phyloP scores from a whole-genome alignment of 2,888 invertebrate genomes.

The Aproaerema taeniolella region DNA sequence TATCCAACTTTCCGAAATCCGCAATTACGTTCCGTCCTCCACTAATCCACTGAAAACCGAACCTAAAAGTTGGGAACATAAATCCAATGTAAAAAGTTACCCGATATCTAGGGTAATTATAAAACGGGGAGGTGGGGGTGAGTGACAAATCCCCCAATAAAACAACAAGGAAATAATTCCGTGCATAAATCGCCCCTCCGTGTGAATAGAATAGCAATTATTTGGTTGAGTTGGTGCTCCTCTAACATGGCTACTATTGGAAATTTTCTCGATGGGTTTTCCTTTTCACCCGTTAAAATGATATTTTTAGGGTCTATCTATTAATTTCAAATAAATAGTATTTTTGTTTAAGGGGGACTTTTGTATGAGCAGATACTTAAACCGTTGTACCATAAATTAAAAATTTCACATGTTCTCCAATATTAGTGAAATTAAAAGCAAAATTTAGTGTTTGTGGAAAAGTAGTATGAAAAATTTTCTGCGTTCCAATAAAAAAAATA shows the following conservation, averaged over 20 bases:
- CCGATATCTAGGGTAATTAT: constrained; percentile 70
- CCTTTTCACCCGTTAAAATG: no score
- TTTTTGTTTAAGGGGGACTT: no score
- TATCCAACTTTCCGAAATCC: constrained; percentile 37
- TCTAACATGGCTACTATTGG: constrained; percentile 29
- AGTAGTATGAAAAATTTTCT: no score
- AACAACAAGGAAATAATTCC: constrained; percentile 78
- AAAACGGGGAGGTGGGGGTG: constrained; percentile 51
- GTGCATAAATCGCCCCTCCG: constrained; percentile 68
- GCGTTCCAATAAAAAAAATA: no score
- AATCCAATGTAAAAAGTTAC: constrained; percentile 67
- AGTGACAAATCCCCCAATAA: constrained; percentile 76
- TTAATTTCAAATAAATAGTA: no score
- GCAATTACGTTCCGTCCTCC: constrained; percentile 43
- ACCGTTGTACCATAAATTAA: no score
- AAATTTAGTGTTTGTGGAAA: no score
- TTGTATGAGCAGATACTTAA: no score
- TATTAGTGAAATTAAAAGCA: no score
- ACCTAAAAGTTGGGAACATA: constrained; percentile 48
- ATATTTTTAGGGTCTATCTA: no score
- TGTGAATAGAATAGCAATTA: constrained; percentile 78
- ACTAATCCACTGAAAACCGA: constrained; percentile 42
- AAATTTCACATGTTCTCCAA: no score
- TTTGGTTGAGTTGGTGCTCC: constrained; percentile 69
- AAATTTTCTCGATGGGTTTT: neutral